These are phyloP conservation scores for Penelope pileata DNA, from an alignment of 2,113 vertebrate species.

Conservation along the genomic window DNA sequence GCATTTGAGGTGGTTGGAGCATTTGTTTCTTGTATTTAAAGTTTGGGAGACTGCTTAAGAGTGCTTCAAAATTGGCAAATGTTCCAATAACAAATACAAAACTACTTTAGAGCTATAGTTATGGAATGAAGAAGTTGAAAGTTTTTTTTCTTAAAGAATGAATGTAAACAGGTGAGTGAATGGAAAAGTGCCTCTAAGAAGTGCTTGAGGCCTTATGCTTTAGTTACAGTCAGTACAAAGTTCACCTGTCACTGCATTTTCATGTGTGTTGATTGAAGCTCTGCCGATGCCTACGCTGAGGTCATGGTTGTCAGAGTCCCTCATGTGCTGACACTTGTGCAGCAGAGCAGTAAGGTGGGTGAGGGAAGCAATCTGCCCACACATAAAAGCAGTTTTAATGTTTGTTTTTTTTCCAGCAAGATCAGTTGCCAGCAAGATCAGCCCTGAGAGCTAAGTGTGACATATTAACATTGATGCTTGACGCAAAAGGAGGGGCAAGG, in stretches of 20 bases:
- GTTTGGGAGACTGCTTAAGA: not conserved
- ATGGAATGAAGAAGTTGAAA: not conserved
- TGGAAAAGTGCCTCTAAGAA: not conserved
- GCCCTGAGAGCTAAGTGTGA: not conserved
- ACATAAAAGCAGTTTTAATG: not conserved
- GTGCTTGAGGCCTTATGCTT: not conserved
- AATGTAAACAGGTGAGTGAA: not conserved
- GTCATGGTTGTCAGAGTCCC: not conserved
- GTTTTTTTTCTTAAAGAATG: not conserved
- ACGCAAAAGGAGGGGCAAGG: not conserved
- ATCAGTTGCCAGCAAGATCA: not conserved
- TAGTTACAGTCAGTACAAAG: not conserved
- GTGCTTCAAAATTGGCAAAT: not conserved
- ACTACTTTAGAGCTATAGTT: not conserved
- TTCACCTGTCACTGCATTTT: not conserved
- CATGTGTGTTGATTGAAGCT: not conserved
- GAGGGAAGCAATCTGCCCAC: not conserved
- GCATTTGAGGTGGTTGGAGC: not conserved
- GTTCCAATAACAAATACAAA: not conserved
- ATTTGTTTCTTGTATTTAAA: not conserved
- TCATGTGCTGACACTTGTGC: not conserved
- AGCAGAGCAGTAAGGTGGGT: not conserved
- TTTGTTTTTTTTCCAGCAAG: not conserved
- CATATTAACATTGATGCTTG: not conserved
- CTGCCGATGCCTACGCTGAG: not conserved